A percentile compares a stretch with the other conserved stretches of the same genome.
Evolutionary conservation across 2,797 vertebrate species (phyloP).

Genomic region (Tinamus major): DNA sequence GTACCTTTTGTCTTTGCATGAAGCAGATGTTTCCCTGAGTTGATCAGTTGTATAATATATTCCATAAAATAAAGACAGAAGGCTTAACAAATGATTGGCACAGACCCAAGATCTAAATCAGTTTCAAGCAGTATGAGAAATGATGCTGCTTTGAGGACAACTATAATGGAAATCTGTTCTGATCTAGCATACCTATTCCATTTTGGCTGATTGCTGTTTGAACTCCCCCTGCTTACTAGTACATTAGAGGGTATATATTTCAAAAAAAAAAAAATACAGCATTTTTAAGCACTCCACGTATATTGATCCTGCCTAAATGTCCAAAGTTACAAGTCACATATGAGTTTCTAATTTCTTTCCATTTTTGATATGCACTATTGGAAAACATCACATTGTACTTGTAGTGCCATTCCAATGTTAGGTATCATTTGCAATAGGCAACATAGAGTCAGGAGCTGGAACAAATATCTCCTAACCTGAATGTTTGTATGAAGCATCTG

Average conservation of each 20-base stretch:
- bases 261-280: background rate
- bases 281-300: slow-evolving; percentile 23
- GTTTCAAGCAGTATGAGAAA: slow-evolving; percentile 71
- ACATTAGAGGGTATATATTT: slow-evolving; percentile 51
- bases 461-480: background rate
- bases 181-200: slow-evolving; percentile 61
- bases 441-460: background rate
- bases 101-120: slow-evolving; percentile 72
- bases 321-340: slow-evolving; percentile 51
- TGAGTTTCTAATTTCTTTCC: slow-evolving; percentile 51
- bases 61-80: slow-evolving; percentile 74
- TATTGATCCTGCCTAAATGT: slow-evolving; percentile 22
- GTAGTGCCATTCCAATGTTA: background rate
- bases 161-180: slow-evolving; percentile 60
- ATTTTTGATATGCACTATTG: background rate
- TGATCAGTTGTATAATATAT: slow-evolving; percentile 72
- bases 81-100: slow-evolving; percentile 73
- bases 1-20: slow-evolving; percentile 56
- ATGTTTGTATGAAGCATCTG: background rate
- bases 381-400: slow-evolving; percentile 25
- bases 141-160: slow-evolving; percentile 67
- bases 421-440: background rate
- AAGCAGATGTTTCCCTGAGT: slow-evolving; percentile 73
- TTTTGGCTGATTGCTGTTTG: slow-evolving; percentile 76
- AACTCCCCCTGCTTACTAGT: slow-evolving; percentile 70